Percentiles rank a stretch among this genome's conserved stretches.
phyloP scores from a whole-genome alignment of 2,113 vertebrate genomes.

The Pseudopodoces humilis region DNA sequence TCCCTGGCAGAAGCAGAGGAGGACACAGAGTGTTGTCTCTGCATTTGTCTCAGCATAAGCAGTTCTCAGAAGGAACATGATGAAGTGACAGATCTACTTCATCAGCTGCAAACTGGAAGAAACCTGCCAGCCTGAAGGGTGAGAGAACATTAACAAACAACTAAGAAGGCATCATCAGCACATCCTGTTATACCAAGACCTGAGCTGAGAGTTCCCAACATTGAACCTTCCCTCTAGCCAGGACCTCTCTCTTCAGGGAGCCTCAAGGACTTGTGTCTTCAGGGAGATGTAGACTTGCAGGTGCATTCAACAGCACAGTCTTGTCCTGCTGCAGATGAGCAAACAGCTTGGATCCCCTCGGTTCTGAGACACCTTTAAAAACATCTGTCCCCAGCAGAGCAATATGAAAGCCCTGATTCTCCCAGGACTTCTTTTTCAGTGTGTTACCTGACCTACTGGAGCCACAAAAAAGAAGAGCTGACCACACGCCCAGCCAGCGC shows the following conservation, averaged over 20 bases:
- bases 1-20: neutral
- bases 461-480: neutral
- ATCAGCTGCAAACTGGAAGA: slow-evolving; percentile 12
- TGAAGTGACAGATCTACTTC: neutral
- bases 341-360: neutral
- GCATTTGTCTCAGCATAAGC: neutral
- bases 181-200: neutral
- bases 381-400: neutral
- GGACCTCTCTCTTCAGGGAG: neutral
- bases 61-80: neutral
- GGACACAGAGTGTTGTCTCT: neutral
- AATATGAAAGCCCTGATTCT: neutral
- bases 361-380: neutral
- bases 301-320: neutral
- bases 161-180: neutral
- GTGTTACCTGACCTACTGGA: neutral
- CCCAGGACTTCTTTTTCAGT: neutral
- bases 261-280: neutral
- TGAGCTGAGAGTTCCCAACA: neutral
- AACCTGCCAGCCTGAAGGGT: neutral
- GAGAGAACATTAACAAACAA: slow-evolving; percentile 5
- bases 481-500: neutral
- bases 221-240: neutral
- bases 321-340: neutral
- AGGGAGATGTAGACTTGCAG: fast-evolving